Evolutionary conservation across 1,140 invertebrate genomes (phyloP), one percentile per base, ranked within the genome.

Genomic region (Tetramorium parvispinum): DNA sequence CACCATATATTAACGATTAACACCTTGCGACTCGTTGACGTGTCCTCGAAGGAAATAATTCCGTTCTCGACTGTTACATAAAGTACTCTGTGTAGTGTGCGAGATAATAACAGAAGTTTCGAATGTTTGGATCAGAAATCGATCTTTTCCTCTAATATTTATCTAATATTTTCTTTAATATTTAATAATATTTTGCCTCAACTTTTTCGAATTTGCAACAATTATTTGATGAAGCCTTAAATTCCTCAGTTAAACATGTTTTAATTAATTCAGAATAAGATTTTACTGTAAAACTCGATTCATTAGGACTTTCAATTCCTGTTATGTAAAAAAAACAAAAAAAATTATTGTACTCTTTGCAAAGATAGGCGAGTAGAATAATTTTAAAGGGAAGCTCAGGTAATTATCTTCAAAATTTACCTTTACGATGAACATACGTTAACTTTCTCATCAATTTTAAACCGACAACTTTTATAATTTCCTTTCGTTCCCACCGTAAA

Each of bases 31-130:
- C 13, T 46, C 46, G 37, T 21, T 37, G 32, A 68, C 24, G 32
- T 49, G 43, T 73, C 65, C 78, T 55, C 79, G 79, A 53, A 57
- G 57, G 49, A 53, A 68, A 8, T 53, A 79, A 63, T 32, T 27
- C 27, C 13, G 63, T 40, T 81, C 53, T 78, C 59, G 24, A 32
- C 24, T 5, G 24, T 61, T 27, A 43, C 43, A 24, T 59, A 77
- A 43, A 46, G 40, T 27, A 27, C 11, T 21, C 27, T 24, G 32
- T 4, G 40, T 0, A 21, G 16, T n/a, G 16, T 7, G 10, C 18
- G 21, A 18, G 5, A n/a, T n/a, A 68, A 51, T 37, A 53, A 49
- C 24, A 8, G 13, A 7, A 51, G 37, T 11, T 13, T 46, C 1
- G 46, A 46, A 7, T 24, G 37, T 11, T 13, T 46, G 10, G 46